Evolutionary conservation across 2,113 vertebrate genomes (phyloP).

Genomic region (Myodes glareolus): DNA sequence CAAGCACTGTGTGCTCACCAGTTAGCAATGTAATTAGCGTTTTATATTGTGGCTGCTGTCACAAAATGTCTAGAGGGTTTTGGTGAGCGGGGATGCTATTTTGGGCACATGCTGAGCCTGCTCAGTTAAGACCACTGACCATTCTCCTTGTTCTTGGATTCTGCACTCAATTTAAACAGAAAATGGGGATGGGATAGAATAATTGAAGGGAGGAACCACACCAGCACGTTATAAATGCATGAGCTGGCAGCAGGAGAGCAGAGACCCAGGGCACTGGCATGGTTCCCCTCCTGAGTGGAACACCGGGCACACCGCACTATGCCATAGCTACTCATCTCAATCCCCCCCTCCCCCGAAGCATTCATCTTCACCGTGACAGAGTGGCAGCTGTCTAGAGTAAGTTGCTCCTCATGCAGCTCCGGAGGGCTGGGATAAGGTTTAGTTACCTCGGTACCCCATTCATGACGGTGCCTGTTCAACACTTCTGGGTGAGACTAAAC

Average conservation of each 20-base stretch:
- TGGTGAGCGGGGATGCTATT: background rate
- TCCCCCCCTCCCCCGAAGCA: background rate
- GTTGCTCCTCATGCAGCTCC: background rate
- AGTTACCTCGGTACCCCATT: background rate
- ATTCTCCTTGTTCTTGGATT: background rate
- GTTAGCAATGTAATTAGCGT: background rate
- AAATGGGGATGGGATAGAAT: background rate
- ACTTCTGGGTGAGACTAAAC: background rate
- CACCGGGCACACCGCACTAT: background rate
- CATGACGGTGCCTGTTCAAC: background rate
- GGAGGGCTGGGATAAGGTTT: background rate
- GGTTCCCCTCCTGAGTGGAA: background rate
- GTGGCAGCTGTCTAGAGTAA: background rate
- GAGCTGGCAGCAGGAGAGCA: background rate
- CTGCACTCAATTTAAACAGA: constrained; percentile 60
- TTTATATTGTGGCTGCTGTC: background rate
- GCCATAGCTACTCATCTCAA: background rate
- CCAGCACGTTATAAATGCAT: constrained; percentile 6
- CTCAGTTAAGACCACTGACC: background rate
- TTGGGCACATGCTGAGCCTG: background rate
- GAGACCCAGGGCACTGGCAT: background rate
- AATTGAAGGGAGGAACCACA: background rate
- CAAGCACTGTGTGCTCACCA: background rate
- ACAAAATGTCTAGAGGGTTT: background rate
- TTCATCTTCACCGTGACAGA: background rate